Evolutionary conservation across 2,113 vertebrate genomes (phyloP).

Genomic region (Cyrtonyx montezumae): DNA sequence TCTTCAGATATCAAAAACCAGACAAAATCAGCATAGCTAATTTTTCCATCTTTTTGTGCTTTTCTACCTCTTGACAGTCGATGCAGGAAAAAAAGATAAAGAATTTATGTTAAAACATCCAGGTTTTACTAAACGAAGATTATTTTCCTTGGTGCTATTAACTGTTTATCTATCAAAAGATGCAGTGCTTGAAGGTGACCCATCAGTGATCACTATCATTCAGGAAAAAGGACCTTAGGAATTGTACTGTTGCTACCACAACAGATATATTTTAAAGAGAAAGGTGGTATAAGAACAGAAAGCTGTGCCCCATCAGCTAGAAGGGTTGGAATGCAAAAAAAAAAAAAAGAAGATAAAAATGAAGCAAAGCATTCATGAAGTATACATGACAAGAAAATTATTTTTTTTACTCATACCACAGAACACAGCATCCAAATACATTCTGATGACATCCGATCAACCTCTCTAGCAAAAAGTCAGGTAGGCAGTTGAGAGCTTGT

Average conservation of each 20-base stretch:
- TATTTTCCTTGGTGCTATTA: not conserved
- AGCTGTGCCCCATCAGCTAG: not conserved
- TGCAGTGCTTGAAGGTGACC: not conserved
- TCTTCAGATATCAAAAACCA: slow-evolving; percentile 98
- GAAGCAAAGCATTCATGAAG: not conserved
- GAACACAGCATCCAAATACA: not conserved
- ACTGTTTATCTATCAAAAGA: not conserved
- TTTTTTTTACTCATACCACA: not conserved
- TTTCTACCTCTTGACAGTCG: slow-evolving; percentile 78
- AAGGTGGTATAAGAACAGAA: not conserved
- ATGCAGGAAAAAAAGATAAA: not conserved
- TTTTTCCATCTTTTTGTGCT: slow-evolving; percentile 83
- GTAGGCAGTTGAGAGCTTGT: not conserved
- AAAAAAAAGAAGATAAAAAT: not conserved
- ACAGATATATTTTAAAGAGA: not conserved
- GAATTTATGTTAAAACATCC: not conserved
- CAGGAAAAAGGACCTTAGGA: not conserved
- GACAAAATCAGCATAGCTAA: slow-evolving; percentile 94
- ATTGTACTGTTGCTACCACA: not conserved
- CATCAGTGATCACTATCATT: not conserved
- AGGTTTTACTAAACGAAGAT: not conserved
- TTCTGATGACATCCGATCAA: not conserved
- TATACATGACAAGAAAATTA: not conserved
- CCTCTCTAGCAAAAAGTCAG: not conserved
- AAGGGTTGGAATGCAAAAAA: not conserved